Conservation (phyloP, 1,140 invertebrate species). For the Teleogryllus occipitalis region DNA sequence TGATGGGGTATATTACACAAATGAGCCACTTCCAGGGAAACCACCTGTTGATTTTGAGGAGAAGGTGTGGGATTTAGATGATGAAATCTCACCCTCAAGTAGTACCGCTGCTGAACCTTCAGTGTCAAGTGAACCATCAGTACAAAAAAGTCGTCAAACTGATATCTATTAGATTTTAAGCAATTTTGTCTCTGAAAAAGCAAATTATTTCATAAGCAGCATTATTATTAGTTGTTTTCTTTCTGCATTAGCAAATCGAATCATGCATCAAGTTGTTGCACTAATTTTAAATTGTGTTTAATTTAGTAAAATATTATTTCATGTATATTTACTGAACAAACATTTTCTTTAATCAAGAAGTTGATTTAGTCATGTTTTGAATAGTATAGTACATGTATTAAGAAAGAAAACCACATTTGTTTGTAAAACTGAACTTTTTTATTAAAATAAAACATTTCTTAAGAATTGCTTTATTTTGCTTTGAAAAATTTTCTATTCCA, state of each 20-base stretch:
- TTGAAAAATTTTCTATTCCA: slow-evolving; percentile 24
- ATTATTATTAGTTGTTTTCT: background rate
- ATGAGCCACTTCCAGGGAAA: slow-evolving; percentile 67
- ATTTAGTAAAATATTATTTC: background rate
- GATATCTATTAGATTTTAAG: slow-evolving; percentile 14
- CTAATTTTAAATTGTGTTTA: background rate
- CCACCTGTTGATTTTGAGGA: slow-evolving; percentile 58
- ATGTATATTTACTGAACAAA: background rate
- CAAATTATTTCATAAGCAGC: background rate
- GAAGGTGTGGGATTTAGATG: slow-evolving; percentile 66
- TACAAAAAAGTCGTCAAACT: slow-evolving; percentile 17
- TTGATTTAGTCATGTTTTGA: background rate
- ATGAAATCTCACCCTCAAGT: slow-evolving; percentile 35
- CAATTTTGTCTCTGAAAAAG: background rate
- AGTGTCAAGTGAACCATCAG: background rate
- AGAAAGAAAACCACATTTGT: background rate
- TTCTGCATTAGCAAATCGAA: too few species aligned
- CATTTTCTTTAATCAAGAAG: background rate
- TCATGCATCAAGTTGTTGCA: too few species aligned
- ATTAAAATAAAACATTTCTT: slow-evolving; percentile 1
- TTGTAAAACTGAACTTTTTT: background rate
- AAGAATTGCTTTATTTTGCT: background rate
- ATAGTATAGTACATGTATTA: too few species aligned
- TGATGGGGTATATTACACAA: slow-evolving; percentile 69
- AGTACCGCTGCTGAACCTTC: slow-evolving; percentile 7